A percentile compares a stretch with the other conserved stretches of the same genome.
phyloP scores from a whole-genome alignment of 2,888 invertebrate genomes.

The Leptogaster cylindrica region DNA sequence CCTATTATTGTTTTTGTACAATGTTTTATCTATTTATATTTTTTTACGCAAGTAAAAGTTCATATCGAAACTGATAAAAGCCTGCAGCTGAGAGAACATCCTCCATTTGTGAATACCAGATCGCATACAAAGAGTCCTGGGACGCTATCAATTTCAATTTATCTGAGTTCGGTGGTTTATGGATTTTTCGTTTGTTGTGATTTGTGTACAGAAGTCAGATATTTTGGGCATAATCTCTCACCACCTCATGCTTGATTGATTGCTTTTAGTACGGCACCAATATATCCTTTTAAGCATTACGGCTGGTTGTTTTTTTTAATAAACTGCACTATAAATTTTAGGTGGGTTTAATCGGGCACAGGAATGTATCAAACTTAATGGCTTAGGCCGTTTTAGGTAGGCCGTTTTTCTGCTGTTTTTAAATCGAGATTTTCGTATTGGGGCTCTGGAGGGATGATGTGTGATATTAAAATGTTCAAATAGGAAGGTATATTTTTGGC shows the following conservation, averaged over 20 bases:
- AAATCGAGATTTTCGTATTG: too few species aligned
- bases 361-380: too few species aligned
- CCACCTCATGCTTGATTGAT: constrained; percentile 26
- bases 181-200: constrained; percentile 12
- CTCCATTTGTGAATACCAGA: constrained; percentile 10
- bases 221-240: constrained; percentile 31
- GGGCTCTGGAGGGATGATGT: too few species aligned
- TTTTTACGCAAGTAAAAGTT: constrained; percentile 28
- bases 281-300: neutral
- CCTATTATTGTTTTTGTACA: neutral
- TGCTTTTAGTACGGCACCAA: neutral
- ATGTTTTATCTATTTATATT: neutral
- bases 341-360: too few species aligned
- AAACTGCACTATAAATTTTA: too few species aligned
- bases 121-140: constrained; percentile 9
- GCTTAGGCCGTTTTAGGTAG: too few species aligned
- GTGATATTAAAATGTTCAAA: too few species aligned
- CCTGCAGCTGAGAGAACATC: constrained; percentile 20
- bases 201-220: constrained; percentile 13
- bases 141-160: constrained; percentile 38
- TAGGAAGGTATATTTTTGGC: too few species aligned
- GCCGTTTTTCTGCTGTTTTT: too few species aligned
- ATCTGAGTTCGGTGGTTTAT: constrained; percentile 37
- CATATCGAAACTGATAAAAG: constrained; percentile 36
- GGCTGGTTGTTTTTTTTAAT: too few species aligned